Conservation (phyloP, 1,140 invertebrate species). For the Amphibalanus amphitrite region DNA sequence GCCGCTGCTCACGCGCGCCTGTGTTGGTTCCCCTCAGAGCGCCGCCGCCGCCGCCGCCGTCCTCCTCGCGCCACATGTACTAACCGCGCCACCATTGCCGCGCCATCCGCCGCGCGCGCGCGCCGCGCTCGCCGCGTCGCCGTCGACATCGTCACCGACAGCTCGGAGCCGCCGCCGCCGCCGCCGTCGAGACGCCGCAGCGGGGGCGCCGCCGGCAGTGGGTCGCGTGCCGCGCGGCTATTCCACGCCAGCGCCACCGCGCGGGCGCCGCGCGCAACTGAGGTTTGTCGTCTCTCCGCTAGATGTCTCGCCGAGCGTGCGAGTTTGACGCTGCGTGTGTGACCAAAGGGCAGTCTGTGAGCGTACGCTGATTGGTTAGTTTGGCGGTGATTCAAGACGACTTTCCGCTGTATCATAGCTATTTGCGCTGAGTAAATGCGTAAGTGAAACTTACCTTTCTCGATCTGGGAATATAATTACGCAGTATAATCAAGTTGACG, state of each 20-base stretch:
- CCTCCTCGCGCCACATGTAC: conserved; percentile 1
- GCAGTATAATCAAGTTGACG: too few relatives aligned
- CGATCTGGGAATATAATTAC: too few relatives aligned
- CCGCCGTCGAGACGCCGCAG: background rate
- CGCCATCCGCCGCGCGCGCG: conserved; percentile 1
- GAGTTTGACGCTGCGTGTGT: background rate
- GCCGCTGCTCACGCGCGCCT: background rate
- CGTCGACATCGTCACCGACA: conserved; percentile 3
- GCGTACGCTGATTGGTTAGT: too few relatives aligned
- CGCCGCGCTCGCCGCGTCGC: conserved; percentile 1
- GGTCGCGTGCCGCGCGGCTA: background rate
- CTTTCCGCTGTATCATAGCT: too few relatives aligned
- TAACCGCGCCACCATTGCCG: conserved; percentile 6
- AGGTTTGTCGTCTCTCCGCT: background rate
- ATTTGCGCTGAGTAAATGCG: too few relatives aligned
- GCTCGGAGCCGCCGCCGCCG: background rate
- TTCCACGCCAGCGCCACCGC: conserved; percentile 1
- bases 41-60: conserved; percentile 4
- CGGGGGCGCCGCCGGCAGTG: background rate
- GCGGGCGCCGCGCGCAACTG: background rate
- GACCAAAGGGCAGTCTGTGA: too few relatives aligned
- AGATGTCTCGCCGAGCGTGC: background rate
- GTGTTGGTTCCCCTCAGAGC: background rate
- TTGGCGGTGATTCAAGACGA: too few relatives aligned
- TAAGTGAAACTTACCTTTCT: too few relatives aligned